phyloP scores from a whole-genome alignment of 2,113 vertebrate species.

The Phyllostomus hastatus region DNA sequence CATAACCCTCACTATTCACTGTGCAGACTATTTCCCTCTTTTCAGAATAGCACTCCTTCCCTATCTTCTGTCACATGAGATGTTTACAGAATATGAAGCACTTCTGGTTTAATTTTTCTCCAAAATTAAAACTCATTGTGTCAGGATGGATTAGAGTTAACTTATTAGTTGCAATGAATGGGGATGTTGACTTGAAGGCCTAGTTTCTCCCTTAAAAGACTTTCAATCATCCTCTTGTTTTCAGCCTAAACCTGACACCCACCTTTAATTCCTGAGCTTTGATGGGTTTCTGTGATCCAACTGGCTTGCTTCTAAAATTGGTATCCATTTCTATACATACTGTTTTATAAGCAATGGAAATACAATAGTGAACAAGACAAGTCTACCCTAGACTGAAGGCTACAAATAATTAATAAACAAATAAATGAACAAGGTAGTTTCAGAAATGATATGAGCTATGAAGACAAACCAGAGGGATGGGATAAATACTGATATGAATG shows the following conservation, averaged over 20 bases:
- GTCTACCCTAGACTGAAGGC: neutral
- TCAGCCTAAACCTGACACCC: neutral
- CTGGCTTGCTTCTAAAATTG: neutral
- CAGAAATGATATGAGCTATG: neutral
- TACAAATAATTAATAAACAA: neutral
- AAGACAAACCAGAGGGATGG: neutral
- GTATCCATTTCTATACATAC: neutral
- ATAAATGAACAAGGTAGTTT: neutral
- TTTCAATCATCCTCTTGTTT: neutral
- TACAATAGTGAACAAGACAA: neutral
- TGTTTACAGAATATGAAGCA: neutral
- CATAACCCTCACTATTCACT: neutral
- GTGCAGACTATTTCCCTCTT: neutral
- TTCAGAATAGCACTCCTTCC: neutral
- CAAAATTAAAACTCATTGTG: neutral
- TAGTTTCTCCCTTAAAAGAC: neutral
- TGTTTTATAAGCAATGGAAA: neutral
- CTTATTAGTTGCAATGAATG: neutral
- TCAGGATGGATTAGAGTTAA: neutral
- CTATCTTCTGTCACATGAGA: neutral
- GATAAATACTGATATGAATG: neutral
- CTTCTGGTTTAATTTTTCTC: neutral
- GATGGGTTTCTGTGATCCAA: neutral
- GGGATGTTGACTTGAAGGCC: neutral
- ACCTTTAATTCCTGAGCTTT: neutral